These are phyloP conservation scores for Damaliscus lunatus DNA, from an alignment of 2,113 vertebrate species.

Conservation along the genomic window DNA sequence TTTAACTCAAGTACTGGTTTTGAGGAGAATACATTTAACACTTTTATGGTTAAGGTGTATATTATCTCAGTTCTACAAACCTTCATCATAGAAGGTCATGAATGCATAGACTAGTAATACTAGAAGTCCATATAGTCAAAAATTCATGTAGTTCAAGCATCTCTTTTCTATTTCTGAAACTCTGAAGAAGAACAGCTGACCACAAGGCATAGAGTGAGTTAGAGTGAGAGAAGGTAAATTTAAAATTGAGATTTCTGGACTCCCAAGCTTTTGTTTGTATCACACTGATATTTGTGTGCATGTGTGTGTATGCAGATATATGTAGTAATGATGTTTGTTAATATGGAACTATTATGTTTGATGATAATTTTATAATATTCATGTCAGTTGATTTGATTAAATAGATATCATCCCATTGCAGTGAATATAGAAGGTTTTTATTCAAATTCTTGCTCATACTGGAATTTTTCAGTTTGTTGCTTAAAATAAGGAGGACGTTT, in stretches of 20 bases:
- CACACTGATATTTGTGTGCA: neutral
- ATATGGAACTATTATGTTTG: neutral
- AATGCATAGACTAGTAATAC: neutral
- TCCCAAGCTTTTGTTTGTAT: neutral
- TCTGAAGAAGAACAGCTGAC: neutral
- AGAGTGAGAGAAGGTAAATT: neutral
- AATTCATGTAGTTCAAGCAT: neutral
- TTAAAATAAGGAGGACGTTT: neutral
- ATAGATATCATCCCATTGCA: neutral
- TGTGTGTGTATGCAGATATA: neutral
- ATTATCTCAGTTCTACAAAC: neutral
- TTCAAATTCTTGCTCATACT: neutral
- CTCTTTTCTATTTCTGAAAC: neutral
- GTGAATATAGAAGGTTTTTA: neutral
- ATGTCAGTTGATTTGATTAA: neutral
- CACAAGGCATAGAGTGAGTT: neutral
- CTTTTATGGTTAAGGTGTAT: neutral
- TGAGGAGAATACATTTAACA: neutral
- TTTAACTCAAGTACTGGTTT: neutral
- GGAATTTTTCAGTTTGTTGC: neutral
- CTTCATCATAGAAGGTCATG: neutral
- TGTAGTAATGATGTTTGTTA: neutral
- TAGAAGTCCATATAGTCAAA: neutral
- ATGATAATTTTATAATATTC: neutral
- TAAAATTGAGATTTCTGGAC: neutral